These are phyloP conservation scores for Dromas ardeola DNA, from an alignment of 2,113 vertebrate species.

Conservation along the genomic window DNA sequence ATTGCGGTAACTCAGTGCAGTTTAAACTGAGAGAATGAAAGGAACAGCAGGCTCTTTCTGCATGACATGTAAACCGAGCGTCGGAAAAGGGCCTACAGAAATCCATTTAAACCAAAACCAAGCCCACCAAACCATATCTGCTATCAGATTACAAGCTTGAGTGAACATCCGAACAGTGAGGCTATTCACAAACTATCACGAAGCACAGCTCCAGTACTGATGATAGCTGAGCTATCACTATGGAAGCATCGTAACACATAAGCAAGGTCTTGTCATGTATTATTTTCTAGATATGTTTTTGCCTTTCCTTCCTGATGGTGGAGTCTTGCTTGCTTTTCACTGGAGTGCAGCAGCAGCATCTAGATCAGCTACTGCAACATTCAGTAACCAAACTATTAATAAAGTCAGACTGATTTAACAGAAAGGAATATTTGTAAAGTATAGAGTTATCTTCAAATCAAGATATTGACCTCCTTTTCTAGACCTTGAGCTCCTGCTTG, in stretches of 20 bases:
- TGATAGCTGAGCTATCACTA: background rate
- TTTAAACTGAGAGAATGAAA: background rate
- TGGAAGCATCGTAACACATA: background rate
- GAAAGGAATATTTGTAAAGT: background rate
- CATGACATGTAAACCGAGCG: background rate
- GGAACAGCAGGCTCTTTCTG: background rate
- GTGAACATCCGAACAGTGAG: background rate
- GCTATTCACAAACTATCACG: background rate
- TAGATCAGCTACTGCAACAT: background rate
- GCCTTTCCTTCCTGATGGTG: background rate
- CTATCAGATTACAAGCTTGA: constrained; percentile 3
- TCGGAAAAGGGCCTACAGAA: background rate
- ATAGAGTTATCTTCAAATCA: background rate
- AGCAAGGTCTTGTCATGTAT: background rate
- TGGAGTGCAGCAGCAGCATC: background rate
- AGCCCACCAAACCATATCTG: background rate
- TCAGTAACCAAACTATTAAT: background rate
- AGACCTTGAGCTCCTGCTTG: background rate
- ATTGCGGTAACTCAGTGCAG: background rate
- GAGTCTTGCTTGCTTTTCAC: background rate
- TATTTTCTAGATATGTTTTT: background rate
- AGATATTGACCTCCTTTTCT: background rate
- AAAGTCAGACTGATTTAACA: background rate
- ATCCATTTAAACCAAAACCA: background rate
- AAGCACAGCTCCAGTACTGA: background rate